Evolutionary conservation across 1,140 invertebrate species (phyloP), one percentile per base, ranked within the genome.

Genomic region (Rhizoglyphus robini): DNA sequence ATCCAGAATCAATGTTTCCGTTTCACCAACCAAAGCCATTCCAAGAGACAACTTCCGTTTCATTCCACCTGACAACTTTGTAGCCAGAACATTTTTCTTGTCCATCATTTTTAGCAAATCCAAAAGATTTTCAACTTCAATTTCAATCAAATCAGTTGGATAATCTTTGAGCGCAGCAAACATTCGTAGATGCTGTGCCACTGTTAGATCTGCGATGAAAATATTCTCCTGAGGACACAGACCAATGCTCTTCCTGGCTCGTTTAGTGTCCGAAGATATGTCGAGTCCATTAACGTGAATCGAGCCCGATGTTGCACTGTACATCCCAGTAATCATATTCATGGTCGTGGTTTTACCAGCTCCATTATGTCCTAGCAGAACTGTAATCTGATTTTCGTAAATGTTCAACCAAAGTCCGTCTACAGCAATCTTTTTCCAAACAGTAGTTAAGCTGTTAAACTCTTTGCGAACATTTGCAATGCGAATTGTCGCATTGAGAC

Each of bases 321-420:
- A n/a, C n/a, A n/a, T 27, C 23, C 76, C 76, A 66, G 87, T 90
- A 2, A 90, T 76, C 79, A 90, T 88, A 1, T 83, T 82, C 83
- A 92, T 85, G 68, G 84, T 69, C 29, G 82, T 84, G 0, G 81
- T 83, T 74, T 83, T 83, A n/a, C 82, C 82, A 32, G 82, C 82
- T 46, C 82, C 82, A 72, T 83, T 83, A 68, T 83, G 82, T n/a
- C 82, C 82, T 18, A 83, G 73, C 68, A 84, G 80, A 18, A 80
- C 78, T n/a, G 82, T 83, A 31, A 83, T 82, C 68, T 83, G 81
- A 15, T 76, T 78, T 70, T 83, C 77, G 68, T 81, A 83, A 70
- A 84, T 82, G 67, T 81, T 81, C 0, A 83, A 64, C 68, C 70
- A 79, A n/a, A 83, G 71, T 65, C 80, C 74, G 66, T 81, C 74